A percentile compares a stretch with the other conserved stretches of the same genome.
phyloP scores from a whole-genome alignment of 2,888 invertebrate genomes.

The Heliconius ismenius region DNA sequence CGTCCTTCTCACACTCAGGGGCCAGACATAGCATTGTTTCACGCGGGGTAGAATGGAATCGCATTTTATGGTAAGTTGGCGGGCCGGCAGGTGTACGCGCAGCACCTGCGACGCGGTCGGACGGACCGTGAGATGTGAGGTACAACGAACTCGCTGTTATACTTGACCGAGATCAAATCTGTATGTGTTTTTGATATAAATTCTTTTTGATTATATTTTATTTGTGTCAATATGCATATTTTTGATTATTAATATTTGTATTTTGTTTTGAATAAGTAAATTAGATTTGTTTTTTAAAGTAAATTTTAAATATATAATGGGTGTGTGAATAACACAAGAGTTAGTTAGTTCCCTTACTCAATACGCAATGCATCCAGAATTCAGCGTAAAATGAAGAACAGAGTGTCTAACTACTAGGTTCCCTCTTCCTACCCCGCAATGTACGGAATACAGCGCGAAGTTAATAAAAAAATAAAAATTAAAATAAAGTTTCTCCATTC shows the following conservation, averaged over 20 bases:
- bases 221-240: too few species aligned
- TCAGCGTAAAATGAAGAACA: too few species aligned
- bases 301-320: neutral
- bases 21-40: constrained; percentile 69
- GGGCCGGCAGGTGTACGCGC: constrained; percentile 74
- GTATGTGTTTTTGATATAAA: constrained; percentile 25
- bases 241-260: neutral
- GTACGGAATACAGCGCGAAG: too few species aligned
- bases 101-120: constrained; percentile 78
- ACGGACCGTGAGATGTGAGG: constrained; percentile 69
- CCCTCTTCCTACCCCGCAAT: too few species aligned
- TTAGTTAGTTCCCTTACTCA: too few species aligned
- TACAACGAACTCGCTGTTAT: constrained; percentile 67
- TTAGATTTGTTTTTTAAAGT: neutral
- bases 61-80: constrained; percentile 81
- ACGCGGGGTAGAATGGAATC: constrained; percentile 73
- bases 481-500: neutral
- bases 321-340: neutral
- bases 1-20: constrained; percentile 57
- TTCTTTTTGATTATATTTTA: neutral
- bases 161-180: constrained; percentile 40
- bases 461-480: too few species aligned
- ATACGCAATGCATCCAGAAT: too few species aligned
- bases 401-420: too few species aligned
- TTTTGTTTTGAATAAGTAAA: neutral